Evolutionary conservation across 2,113 vertebrate genomes (phyloP).

Genomic region (Barnardius zonarius): DNA sequence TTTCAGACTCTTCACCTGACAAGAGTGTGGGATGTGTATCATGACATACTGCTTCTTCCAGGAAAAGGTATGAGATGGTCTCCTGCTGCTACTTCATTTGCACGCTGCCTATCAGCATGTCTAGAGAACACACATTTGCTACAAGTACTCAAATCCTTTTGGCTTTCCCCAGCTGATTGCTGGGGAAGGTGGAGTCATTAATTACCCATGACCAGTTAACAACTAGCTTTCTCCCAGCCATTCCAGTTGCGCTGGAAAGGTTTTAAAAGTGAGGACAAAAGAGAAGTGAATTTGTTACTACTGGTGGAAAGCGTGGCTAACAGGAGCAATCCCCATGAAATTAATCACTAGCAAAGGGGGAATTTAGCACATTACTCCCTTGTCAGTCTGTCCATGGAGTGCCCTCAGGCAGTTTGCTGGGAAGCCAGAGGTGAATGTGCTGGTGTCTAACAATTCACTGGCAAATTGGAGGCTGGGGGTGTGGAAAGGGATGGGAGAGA

Average conservation of each 20-base stretch:
- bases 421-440: not conserved
- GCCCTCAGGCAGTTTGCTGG: constrained; percentile 13
- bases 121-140: constrained; percentile 44
- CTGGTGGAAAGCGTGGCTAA: not conserved
- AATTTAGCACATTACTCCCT: not conserved
- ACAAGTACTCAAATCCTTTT: constrained; percentile 41
- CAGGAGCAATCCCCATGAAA: constrained; percentile 27
- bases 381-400: not conserved
- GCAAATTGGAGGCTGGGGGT: not conserved
- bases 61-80: not conserved
- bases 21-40: constrained; percentile 44
- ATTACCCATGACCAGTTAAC: constrained; percentile 55
- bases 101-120: not conserved
- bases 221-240: constrained; percentile 22
- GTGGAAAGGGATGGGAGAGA: not conserved
- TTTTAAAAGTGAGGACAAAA: not conserved
- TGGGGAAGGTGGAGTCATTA: constrained; percentile 56
- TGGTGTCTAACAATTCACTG: constrained; percentile 29
- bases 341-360: not conserved
- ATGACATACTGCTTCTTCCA: constrained; percentile 39
- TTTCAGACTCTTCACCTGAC: constrained; percentile 46
- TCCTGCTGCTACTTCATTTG: constrained; percentile 41
- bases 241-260: not conserved
- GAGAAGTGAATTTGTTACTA: not conserved
- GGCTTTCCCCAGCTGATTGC: constrained; percentile 47